phyloP scores from a whole-genome alignment of 2,888 invertebrate species.

The Callinectes sapidus region DNA sequence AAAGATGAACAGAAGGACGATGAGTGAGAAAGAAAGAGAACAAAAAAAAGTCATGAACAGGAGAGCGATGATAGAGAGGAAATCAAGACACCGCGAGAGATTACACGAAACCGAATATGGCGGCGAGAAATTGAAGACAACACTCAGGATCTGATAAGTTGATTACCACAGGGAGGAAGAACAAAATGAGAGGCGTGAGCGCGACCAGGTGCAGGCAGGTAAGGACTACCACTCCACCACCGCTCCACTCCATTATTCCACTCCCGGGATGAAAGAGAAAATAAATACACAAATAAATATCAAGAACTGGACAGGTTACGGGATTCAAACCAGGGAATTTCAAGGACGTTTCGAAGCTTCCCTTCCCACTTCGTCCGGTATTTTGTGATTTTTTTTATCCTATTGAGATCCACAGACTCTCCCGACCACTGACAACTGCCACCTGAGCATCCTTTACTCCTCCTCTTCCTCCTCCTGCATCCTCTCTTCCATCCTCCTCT shows the following conservation, averaged over 20 bases:
- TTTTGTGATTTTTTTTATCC: not conserved
- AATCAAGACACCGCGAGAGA: not conserved
- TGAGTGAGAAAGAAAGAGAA: not conserved
- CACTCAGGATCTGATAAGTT: not conserved
- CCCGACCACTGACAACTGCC: not conserved
- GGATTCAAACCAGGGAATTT: not conserved
- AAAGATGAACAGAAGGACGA: not conserved
- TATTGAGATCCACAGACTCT: not conserved
- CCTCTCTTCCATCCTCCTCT: constrained; percentile 5
- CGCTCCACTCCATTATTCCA: not conserved
- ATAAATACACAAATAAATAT: not conserved
- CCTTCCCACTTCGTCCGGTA: not conserved
- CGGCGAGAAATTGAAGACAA: constrained; percentile 20
- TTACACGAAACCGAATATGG: constrained; percentile 12
- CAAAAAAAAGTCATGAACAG: not conserved
- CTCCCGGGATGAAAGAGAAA: not conserved
- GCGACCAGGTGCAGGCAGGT: not conserved
- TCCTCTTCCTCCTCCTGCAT: not conserved
- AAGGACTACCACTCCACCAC: not conserved
- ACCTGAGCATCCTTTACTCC: not conserved
- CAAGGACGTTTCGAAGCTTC: not conserved
- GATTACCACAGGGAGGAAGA: not conserved
- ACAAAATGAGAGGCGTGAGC: constrained; percentile 3
- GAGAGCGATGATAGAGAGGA: not conserved
- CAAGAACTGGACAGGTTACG: not conserved